Evolutionary conservation across 2,888 invertebrate genomes (phyloP).

Genomic region (Apantesis nais): DNA sequence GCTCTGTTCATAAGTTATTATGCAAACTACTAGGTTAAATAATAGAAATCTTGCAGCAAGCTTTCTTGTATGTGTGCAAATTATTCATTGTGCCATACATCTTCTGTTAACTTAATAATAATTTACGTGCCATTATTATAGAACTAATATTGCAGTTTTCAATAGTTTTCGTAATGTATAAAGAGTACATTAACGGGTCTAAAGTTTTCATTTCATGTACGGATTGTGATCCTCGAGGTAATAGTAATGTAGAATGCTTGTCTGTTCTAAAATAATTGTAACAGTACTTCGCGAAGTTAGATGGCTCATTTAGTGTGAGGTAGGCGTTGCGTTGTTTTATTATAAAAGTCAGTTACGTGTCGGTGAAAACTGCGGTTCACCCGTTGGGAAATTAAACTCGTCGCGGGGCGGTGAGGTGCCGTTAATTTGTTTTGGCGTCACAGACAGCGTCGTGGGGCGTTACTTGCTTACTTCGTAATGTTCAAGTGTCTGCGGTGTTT

Average conservation of each 20-base stretch:
- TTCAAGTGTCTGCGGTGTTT: conserved; percentile 39
- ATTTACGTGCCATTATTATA: conserved; percentile 8
- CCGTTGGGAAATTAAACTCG: conserved; percentile 82
- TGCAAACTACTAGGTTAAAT: conserved; percentile 23
- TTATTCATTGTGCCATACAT: conserved; percentile 24
- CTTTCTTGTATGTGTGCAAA: conserved; percentile 24
- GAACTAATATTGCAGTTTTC: conserved; percentile 3
- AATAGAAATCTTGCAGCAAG: conserved; percentile 32
- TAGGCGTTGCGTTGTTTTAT: conserved; percentile 51
- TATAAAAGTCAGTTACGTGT: conserved; percentile 58
- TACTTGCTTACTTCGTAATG: conserved; percentile 45
- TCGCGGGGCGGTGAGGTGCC: conserved; percentile 62
- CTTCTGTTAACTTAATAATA: conserved; percentile 11
- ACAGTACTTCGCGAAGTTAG: conserved; percentile 48
- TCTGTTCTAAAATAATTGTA: conserved; percentile 45
- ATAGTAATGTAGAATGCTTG: conserved; percentile 27
- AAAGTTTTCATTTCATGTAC: conserved; percentile 14
- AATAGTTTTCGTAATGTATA: neutral
- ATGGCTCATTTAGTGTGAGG: conserved; percentile 46
- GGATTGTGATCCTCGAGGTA: conserved; percentile 9
- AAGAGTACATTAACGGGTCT: conserved; percentile 4
- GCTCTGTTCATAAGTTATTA: conserved; percentile 45
- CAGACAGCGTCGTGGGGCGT: conserved; percentile 44
- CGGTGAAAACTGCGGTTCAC: conserved; percentile 62
- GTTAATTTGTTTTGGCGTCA: conserved; percentile 76